Conservation (phyloP, 1,140 invertebrate species). For the Drosophila murphyi region DNA sequence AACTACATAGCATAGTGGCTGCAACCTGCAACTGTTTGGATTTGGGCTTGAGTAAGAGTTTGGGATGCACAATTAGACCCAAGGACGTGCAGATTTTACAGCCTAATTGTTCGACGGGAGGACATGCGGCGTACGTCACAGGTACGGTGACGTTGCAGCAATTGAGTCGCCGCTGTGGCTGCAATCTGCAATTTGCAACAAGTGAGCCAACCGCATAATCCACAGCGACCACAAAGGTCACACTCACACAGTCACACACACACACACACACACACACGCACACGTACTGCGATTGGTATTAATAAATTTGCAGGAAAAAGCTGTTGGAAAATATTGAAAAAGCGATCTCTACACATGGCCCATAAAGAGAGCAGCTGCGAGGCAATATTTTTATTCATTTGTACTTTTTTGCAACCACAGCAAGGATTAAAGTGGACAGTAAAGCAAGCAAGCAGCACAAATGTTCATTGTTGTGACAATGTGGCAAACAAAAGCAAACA, state of each 20-base stretch:
- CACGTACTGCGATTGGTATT: constrained; percentile 49
- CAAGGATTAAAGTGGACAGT: constrained; percentile 79
- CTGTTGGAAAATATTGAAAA: constrained; percentile 77
- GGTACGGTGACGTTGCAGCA: constrained; percentile 12
- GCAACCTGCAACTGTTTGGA: background rate
- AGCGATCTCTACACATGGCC: constrained; percentile 72
- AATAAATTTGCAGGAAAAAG: constrained; percentile 72
- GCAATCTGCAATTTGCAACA: constrained; percentile 56
- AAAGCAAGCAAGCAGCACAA: constrained; percentile 10
- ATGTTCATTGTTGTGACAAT: constrained; percentile 64
- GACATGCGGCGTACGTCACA: constrained; percentile 2
- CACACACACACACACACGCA: constrained; percentile 9
- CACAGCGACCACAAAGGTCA: constrained; percentile 76
- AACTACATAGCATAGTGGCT: background rate
- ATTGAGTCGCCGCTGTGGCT: constrained; percentile 34
- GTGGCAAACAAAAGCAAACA: constrained; percentile 72
- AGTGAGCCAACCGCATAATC: constrained; percentile 78
- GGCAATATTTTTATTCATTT: background rate
- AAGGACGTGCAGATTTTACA: constrained; percentile 40
- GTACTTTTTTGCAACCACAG: constrained; percentile 61
- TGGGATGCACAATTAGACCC: constrained; percentile 36
- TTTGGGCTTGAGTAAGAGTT: background rate
- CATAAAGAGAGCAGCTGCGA: constrained; percentile 49
- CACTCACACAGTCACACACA: constrained; percentile 32
- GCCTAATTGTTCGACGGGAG: constrained; percentile 34